Evolutionary conservation across 2,888 invertebrate genomes (phyloP).

Genomic region (Encarsia formosa): DNA sequence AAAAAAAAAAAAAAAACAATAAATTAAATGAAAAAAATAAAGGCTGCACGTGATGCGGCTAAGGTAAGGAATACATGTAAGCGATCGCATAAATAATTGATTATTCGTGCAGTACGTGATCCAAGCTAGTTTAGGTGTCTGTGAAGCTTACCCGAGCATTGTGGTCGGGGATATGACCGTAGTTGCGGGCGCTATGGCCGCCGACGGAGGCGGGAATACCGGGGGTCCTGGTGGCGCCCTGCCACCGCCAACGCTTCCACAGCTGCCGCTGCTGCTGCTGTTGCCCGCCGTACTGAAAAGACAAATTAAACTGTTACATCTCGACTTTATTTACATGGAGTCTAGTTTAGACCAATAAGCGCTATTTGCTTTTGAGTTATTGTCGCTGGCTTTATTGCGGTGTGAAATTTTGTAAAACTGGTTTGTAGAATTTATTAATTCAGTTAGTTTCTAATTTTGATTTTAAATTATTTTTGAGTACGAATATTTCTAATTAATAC

Average conservation of each 20-base stretch:
- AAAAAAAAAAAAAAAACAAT: constrained; percentile 1
- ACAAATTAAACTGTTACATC: constrained; percentile 15
- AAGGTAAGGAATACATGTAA: background rate
- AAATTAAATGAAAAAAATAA: background rate
- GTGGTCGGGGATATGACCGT: constrained; percentile 44
- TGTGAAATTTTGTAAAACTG: no score
- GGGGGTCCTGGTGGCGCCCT: constrained; percentile 48
- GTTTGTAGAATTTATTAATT: no score
- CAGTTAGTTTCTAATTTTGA: no score
- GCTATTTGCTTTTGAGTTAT: no score
- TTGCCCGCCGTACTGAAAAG: constrained; percentile 16
- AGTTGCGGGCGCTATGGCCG: constrained; percentile 56
- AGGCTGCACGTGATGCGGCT: background rate
- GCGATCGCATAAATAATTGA: background rate
- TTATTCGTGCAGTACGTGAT: background rate
- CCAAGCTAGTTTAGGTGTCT: constrained; percentile 1
- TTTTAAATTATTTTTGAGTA: no score
- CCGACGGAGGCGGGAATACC: constrained; percentile 50
- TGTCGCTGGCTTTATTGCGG: no score
- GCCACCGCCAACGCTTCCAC: constrained; percentile 43
- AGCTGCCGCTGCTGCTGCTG: constrained; percentile 25
- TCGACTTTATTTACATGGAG: no score
- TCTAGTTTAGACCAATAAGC: no score
- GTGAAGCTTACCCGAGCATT: constrained; percentile 43
- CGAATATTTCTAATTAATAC: no score